Percentiles rank a stretch among this genome's conserved stretches.
phyloP scores from a whole-genome alignment of 2,888 invertebrate species.

The Drosophila tanythrix region DNA sequence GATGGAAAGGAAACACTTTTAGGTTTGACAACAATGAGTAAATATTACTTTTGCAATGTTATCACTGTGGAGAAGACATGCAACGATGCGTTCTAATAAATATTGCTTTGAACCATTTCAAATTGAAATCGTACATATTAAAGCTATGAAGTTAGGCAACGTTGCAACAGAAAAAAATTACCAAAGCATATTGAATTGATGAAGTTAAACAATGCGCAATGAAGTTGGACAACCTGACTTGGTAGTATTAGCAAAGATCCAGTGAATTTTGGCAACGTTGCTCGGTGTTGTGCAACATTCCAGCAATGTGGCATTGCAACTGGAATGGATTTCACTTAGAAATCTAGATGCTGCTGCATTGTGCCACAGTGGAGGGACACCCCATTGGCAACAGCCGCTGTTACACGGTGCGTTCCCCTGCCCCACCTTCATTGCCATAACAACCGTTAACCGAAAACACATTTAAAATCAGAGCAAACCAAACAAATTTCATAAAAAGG shows the following conservation, averaged over 20 bases:
- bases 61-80: not conserved
- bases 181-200: not conserved
- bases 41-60: not conserved
- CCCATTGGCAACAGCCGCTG: constrained; percentile 68
- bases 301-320: constrained; percentile 31
- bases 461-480: constrained; percentile 73
- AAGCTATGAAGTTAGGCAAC: constrained; percentile 3
- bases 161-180: not conserved
- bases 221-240: not conserved
- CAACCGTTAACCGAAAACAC: constrained; percentile 75
- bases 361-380: constrained; percentile 12
- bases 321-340: constrained; percentile 51
- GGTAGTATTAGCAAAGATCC: not conserved
- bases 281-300: constrained; percentile 17
- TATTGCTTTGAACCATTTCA: not conserved
- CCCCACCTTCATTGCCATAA: constrained; percentile 66
- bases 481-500: constrained; percentile 62
- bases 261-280: constrained; percentile 13
- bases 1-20: not conserved
- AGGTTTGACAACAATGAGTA: not conserved
- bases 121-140: no score
- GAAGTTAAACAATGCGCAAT: not conserved
- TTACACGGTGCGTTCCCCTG: constrained; percentile 43
- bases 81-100: not conserved
- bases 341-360: constrained; percentile 35